phyloP scores from a whole-genome alignment of 2,113 vertebrate species.

The Brienomyrus longianalis region DNA sequence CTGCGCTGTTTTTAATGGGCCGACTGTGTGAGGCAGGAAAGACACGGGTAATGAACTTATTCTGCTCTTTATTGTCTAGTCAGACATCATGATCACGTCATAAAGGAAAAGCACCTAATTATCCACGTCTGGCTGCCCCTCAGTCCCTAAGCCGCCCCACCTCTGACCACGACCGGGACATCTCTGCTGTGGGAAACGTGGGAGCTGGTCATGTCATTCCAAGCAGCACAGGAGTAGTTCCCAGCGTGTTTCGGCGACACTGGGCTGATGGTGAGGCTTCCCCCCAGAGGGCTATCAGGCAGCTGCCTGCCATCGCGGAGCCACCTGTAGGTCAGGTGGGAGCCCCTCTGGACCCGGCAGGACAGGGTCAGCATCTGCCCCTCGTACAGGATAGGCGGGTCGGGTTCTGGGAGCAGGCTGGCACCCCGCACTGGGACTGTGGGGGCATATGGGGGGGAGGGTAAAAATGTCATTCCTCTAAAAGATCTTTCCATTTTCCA shows the following conservation, averaged over 20 bases:
- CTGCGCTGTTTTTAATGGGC: neutral
- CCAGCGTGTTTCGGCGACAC: slow-evolving; percentile 42
- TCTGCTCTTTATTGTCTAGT: neutral
- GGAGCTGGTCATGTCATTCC: slow-evolving; percentile 30
- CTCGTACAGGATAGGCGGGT: slow-evolving; percentile 45
- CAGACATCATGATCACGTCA: neutral
- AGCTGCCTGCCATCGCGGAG: slow-evolving; percentile 48
- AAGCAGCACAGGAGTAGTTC: slow-evolving; percentile 39
- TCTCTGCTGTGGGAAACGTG: slow-evolving; percentile 44
- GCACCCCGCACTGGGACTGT: slow-evolving; percentile 48
- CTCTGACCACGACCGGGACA: slow-evolving; percentile 54
- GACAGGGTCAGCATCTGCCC: slow-evolving; percentile 44
- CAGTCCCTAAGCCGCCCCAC: slow-evolving; percentile 48
- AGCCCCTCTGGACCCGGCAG: slow-evolving; percentile 45
- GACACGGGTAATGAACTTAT: neutral
- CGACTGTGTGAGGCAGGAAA: neutral
- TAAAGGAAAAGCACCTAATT: neutral
- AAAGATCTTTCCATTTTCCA: neutral
- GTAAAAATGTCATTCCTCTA: neutral
- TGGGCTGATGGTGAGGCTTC: slow-evolving; percentile 41
- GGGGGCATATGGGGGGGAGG: neutral
- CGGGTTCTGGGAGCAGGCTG: slow-evolving; percentile 45
- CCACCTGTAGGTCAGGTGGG: slow-evolving; percentile 58
- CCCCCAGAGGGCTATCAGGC: slow-evolving; percentile 26
- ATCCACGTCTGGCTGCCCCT: neutral